Percentiles rank a stretch among this genome's conserved stretches.
Conservation (phyloP, 1,140 invertebrate genomes). For the Conus betulinus region DNA sequence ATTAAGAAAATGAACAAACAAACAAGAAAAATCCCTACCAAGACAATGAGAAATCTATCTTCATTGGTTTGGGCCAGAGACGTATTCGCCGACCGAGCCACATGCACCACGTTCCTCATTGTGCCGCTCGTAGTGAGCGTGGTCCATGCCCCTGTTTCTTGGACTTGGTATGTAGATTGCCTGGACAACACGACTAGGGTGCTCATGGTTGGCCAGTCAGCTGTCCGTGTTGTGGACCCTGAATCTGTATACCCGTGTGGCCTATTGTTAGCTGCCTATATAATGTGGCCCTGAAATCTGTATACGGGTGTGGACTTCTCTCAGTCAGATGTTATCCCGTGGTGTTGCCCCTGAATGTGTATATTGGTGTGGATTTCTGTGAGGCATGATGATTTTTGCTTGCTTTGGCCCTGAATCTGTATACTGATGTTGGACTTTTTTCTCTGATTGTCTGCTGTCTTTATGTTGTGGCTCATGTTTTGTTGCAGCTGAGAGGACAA, state of each 20-base stretch:
- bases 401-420: background rate
- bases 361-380: background rate
- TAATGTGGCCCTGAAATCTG: too few species aligned
- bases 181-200: background rate
- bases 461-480: background rate
- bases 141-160: conserved; percentile 17
- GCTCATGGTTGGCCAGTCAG: background rate
- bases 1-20: too few species aligned
- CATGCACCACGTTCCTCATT: background rate
- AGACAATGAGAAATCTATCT: background rate
- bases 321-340: too few species aligned
- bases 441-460: background rate
- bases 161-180: background rate
- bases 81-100: background rate
- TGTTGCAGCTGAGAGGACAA: too few species aligned
- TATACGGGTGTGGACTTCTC: too few species aligned
- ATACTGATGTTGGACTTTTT: background rate
- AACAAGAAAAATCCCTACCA: too few species aligned
- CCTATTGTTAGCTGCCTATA: too few species aligned
- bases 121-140: conserved; percentile 1
- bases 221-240: background rate
- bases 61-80: background rate
- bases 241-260: background rate
- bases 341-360: background rate
- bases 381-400: too few species aligned